phyloP scores from a whole-genome alignment of 2,797 vertebrate species.

The Chrosomus eos region DNA sequence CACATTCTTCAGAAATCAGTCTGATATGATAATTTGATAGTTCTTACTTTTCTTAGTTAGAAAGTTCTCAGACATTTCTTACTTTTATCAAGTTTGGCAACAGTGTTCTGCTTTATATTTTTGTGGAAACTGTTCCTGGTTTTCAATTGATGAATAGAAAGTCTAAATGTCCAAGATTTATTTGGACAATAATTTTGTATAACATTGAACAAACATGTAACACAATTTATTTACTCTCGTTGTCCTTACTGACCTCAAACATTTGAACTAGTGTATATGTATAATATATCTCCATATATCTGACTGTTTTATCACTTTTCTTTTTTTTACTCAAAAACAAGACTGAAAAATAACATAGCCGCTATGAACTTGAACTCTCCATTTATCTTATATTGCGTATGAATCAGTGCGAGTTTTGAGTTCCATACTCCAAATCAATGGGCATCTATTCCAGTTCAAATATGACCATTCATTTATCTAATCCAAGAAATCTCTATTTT shows the following conservation, averaged over 20 bases:
- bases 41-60: too few relatives aligned
- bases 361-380: not conserved
- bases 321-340: not conserved
- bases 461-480: not conserved
- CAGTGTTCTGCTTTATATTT: not conserved
- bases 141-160: not conserved
- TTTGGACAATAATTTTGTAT: too few relatives aligned
- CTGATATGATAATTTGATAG: not conserved
- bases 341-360: too few relatives aligned
- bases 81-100: not conserved
- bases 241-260: not conserved
- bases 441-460: not conserved
- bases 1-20: not conserved
- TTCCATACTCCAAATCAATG: constrained; percentile 4
- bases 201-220: too few relatives aligned
- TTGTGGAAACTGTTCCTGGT: not conserved
- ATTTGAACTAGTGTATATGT: not conserved
- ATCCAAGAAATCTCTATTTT: not conserved
- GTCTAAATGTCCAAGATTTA: not conserved
- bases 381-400: not conserved
- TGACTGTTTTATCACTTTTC: not conserved
- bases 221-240: not conserved
- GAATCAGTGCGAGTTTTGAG: not conserved
- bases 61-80: not conserved
- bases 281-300: not conserved